Evolutionary conservation across 2,113 vertebrate species (phyloP).

Genomic region (Cettia cetti): DNA sequence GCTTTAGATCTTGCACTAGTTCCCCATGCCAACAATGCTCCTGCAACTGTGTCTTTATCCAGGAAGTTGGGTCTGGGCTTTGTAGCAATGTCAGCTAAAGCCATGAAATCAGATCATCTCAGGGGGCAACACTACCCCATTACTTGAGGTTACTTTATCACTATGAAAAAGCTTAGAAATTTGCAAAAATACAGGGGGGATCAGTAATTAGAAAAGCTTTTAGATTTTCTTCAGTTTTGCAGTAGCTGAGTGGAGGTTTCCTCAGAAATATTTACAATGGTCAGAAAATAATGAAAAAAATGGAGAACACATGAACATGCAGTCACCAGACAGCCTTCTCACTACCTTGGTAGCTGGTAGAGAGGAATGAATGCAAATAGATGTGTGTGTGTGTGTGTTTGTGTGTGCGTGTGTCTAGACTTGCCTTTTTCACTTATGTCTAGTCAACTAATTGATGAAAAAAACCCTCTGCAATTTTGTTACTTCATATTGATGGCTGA

Average conservation of each 20-base stretch:
- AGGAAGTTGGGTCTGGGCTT: background rate
- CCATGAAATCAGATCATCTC: background rate
- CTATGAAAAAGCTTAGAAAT: background rate
- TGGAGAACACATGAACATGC: background rate
- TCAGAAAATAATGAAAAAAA: background rate
- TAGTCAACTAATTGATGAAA: background rate
- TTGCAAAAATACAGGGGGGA: background rate
- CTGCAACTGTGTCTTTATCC: background rate
- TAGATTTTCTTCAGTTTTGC: background rate
- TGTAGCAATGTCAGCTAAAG: rapidly evolving
- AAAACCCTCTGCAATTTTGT: background rate
- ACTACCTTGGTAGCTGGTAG: background rate
- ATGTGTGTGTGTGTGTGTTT: background rate
- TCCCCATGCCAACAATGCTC: background rate
- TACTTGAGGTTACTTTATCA: background rate
- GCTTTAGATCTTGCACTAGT: background rate
- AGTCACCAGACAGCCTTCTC: background rate
- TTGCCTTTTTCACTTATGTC: background rate
- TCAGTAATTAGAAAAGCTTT: background rate
- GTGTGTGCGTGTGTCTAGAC: background rate
- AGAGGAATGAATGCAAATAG: background rate
- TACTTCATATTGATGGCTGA: background rate
- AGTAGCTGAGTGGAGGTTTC: background rate
- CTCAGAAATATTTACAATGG: background rate
- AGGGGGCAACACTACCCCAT: background rate